Conservation (phyloP, 2,113 vertebrate species). For the Pogonocichla stellata region DNA sequence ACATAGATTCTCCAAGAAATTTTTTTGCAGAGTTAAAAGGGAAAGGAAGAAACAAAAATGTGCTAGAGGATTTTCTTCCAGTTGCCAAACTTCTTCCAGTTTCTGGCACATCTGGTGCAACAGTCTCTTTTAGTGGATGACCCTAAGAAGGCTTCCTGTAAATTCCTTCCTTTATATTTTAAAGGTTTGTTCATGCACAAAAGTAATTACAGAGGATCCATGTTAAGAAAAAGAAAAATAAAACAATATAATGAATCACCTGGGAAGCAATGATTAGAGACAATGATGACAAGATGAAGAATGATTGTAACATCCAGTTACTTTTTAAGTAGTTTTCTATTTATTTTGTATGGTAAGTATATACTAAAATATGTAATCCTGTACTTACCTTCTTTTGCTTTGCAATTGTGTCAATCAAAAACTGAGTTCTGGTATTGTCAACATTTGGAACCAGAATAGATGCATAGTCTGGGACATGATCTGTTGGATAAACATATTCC, state of each 20-base stretch:
- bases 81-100: background rate
- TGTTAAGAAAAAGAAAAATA: background rate
- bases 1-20: background rate
- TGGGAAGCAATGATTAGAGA: background rate
- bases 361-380: background rate
- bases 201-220: background rate
- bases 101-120: background rate
- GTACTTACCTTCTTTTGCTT: conserved; percentile 78
- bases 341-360: background rate
- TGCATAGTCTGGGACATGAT: conserved; percentile 74
- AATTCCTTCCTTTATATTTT: background rate
- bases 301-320: background rate
- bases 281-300: background rate
- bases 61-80: background rate
- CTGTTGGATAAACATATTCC: conserved; percentile 77
- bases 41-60: background rate
- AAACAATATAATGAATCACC: background rate
- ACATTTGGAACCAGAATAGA: conserved; percentile 83
- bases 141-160: background rate
- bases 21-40: background rate
- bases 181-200: background rate
- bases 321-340: background rate
- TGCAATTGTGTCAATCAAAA: conserved; percentile 78
- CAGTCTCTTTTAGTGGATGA: background rate
- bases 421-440: conserved; percentile 78